A percentile compares a stretch with the other conserved stretches of the same genome.
These are phyloP conservation scores for Chaetophractus vellerosus DNA, from an alignment of 2,797 vertebrate species.

Conservation along the genomic window DNA sequence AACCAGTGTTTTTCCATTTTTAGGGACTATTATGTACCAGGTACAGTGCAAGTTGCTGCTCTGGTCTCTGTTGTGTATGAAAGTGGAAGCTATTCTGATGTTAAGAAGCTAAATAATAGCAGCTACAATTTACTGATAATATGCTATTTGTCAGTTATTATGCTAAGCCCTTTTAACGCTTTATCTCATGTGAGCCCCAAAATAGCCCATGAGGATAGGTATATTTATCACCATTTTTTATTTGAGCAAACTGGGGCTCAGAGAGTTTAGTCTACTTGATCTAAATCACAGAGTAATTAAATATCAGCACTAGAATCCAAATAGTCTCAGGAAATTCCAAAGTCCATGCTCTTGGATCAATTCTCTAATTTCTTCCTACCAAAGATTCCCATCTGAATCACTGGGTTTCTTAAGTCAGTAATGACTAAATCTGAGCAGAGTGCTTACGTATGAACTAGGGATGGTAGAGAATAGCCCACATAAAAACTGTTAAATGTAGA, in stretches of 20 bases:
- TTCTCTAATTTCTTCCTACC: neutral
- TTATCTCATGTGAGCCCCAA: neutral
- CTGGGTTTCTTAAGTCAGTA: neutral
- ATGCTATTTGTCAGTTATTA: neutral
- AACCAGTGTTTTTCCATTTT: neutral
- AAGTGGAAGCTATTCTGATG: neutral
- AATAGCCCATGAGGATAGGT: neutral
- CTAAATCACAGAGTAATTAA: slow-evolving; percentile 3
- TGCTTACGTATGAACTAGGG: neutral
- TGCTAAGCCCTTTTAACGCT: neutral
- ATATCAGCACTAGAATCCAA: neutral
- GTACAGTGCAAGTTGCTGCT: neutral
- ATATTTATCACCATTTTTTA: neutral
- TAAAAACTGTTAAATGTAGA: neutral
- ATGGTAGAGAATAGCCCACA: neutral
- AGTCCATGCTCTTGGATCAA: neutral
- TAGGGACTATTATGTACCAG: neutral
- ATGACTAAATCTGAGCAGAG: neutral
- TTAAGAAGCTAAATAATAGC: neutral
- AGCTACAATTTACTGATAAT: slow-evolving; percentile 1
- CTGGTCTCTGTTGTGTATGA: neutral
- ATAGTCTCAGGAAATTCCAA: neutral
- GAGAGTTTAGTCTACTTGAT: neutral
- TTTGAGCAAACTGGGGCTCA: neutral
- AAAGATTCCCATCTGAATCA: neutral